phyloP scores from a whole-genome alignment of 2,113 vertebrate genomes.

The Taurulus bubalis region DNA sequence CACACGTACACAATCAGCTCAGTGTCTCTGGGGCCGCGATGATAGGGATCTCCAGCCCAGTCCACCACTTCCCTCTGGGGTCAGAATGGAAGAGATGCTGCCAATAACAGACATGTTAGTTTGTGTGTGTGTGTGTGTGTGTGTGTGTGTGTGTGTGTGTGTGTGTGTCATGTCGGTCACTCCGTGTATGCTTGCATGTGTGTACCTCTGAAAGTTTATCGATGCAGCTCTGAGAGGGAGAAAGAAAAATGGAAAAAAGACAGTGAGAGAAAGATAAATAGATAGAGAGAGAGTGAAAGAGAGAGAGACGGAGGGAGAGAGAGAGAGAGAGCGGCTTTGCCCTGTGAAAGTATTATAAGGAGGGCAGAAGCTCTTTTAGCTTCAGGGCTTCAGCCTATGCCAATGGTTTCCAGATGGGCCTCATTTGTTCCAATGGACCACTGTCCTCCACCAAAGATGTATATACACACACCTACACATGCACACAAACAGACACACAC shows the following conservation, averaged over 20 bases:
- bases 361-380: constrained; percentile 79
- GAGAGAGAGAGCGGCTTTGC: constrained; percentile 41
- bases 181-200: constrained; percentile 47
- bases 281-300: constrained; percentile 26
- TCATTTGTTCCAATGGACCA: constrained; percentile 86
- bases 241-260: constrained; percentile 39
- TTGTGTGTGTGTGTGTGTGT: constrained; percentile 30
- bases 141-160: constrained; percentile 23
- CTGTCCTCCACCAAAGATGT: constrained; percentile 72
- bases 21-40: constrained; percentile 68
- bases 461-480: constrained; percentile 30
- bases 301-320: constrained; percentile 19
- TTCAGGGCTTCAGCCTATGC: constrained; percentile 81
- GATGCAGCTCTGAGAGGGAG: constrained; percentile 26
- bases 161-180: constrained; percentile 53
- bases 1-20: constrained; percentile 65
- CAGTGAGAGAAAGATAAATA: constrained; percentile 28
- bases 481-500: constrained; percentile 12
- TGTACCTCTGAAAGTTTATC: constrained; percentile 31
- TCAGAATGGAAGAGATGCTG: constrained; percentile 76
- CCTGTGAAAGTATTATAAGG: constrained; percentile 67
- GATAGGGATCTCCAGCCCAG: constrained; percentile 77
- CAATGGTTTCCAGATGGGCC: constrained; percentile 96
- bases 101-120: constrained; percentile 59
- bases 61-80: constrained; percentile 75